Conservation (phyloP, 2,113 vertebrate genomes). For the Ornithorhynchus anatinus region DNA sequence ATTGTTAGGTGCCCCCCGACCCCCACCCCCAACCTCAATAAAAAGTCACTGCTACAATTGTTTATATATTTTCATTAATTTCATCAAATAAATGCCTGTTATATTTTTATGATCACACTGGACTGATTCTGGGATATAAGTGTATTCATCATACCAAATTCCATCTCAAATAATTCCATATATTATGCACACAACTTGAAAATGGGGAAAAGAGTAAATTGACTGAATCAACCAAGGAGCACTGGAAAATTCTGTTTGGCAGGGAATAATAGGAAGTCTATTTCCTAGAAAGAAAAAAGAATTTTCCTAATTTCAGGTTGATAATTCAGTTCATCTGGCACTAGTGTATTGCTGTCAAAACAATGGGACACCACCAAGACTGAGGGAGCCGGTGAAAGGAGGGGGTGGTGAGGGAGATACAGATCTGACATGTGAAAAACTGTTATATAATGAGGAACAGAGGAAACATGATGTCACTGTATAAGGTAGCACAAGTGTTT, state of each 20-base stretch:
- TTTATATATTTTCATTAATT: no score
- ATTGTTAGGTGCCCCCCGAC: no score
- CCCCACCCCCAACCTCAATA: no score
- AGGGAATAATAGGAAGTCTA: conserved; percentile 2
- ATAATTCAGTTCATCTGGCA: conserved; percentile 19
- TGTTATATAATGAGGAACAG: conserved; percentile 51
- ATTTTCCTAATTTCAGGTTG: conserved; percentile 25
- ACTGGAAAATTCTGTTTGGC: not conserved
- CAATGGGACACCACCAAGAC: conserved; percentile 12
- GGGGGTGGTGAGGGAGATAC: not conserved
- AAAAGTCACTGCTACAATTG: no score
- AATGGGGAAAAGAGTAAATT: not conserved
- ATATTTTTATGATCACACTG: not conserved
- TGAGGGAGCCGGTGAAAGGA: not conserved
- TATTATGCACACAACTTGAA: not conserved
- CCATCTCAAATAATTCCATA: not conserved
- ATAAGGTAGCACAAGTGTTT: conserved; percentile 35
- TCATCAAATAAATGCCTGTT: not conserved
- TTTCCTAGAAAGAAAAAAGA: not conserved
- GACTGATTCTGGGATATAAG: not conserved
- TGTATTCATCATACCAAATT: not conserved
- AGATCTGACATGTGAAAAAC: conserved; percentile 50
- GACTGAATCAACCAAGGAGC: not conserved
- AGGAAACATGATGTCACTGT: conserved; percentile 55
- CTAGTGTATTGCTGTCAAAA: conserved; percentile 23